Conservation (phyloP, 2,888 invertebrate species). For the Trachelus stipa region DNA sequence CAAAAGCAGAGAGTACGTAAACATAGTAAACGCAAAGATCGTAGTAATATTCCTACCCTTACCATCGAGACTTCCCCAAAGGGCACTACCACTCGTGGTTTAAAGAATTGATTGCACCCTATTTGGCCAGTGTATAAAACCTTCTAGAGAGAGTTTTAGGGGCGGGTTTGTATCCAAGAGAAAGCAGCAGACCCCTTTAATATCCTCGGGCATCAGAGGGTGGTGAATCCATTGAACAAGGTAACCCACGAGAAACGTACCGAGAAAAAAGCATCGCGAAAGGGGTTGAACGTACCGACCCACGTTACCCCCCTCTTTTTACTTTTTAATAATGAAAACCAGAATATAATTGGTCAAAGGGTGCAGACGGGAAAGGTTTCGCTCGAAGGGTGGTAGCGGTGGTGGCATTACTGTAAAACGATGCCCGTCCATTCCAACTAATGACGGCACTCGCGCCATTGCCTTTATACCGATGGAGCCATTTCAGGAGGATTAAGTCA, state of each 20-base stretch:
- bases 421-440: constrained; percentile 42
- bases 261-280: not conserved
- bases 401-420: not conserved
- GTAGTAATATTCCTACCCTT: not conserved
- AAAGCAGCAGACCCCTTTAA: not conserved
- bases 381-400: not conserved
- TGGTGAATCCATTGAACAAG: not conserved
- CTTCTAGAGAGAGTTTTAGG: not conserved
- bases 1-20: not conserved
- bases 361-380: constrained; percentile 1
- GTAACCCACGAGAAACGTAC: not conserved
- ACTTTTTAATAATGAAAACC: constrained; percentile 15
- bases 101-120: not conserved
- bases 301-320: not conserved
- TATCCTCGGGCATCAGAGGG: not conserved
- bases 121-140: not conserved
- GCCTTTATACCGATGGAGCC: not conserved
- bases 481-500: constrained; percentile 42
- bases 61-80: not conserved
- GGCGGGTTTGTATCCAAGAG: not conserved
- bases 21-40: not conserved
- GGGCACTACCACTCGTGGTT: not conserved
- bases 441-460: constrained; percentile 37
- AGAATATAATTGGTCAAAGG: constrained; percentile 26
- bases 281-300: not conserved